These are phyloP conservation scores for Fregata magnificens DNA, from an alignment of 2,113 vertebrate species.

Conservation along the genomic window DNA sequence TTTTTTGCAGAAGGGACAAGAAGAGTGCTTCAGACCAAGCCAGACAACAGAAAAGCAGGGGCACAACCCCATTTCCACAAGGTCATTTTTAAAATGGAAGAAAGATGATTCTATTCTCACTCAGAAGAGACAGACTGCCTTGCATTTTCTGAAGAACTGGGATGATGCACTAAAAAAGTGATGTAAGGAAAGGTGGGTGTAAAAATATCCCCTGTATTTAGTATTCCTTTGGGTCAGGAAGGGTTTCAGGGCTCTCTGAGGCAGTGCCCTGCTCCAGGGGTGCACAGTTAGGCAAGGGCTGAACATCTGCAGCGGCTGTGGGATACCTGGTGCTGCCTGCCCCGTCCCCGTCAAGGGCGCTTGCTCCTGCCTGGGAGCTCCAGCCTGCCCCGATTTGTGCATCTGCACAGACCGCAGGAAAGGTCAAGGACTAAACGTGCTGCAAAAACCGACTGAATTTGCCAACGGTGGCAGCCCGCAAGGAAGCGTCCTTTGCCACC, in stretches of 20 bases:
- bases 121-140: background rate
- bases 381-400: background rate
- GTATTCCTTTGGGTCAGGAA: background rate
- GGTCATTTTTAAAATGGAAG: background rate
- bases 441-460: background rate
- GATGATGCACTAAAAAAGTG: rapidly evolving
- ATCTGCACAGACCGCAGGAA: background rate
- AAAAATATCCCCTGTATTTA: background rate
- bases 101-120: background rate
- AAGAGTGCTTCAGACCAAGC: background rate
- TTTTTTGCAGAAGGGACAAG: background rate
- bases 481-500: background rate
- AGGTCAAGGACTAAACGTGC: background rate
- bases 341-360: rapidly evolving
- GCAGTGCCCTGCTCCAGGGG: background rate
- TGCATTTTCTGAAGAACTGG: background rate
- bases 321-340: background rate
- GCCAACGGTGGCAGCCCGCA: rapidly evolving
- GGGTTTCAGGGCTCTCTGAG: background rate
- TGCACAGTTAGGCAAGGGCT: background rate
- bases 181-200: background rate
- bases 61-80: background rate
- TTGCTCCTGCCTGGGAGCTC: background rate
- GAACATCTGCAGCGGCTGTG: background rate
- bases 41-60: background rate